These are phyloP conservation scores for Gnatocerus cornutus DNA, from an alignment of 2,888 invertebrate genomes.

Conservation along the genomic window DNA sequence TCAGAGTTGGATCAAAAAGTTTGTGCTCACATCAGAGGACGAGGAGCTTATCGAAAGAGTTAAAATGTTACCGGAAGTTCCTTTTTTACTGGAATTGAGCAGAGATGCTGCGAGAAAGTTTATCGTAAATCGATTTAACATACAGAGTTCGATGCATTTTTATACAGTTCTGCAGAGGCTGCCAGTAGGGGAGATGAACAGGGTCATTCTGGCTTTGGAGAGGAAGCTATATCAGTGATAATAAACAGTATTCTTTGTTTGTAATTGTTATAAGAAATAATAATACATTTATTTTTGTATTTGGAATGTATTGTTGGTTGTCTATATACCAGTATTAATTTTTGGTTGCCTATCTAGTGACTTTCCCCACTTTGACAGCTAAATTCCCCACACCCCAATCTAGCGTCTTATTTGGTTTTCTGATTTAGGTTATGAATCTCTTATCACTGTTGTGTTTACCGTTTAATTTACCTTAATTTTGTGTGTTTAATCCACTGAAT, in stretches of 20 bases:
- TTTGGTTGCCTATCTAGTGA: too few relatives aligned
- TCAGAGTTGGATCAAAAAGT: conserved; percentile 1
- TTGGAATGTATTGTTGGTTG: too few relatives aligned
- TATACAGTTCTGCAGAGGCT: conserved; percentile 6
- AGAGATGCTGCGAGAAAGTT: conserved; percentile 18
- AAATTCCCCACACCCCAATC: not conserved
- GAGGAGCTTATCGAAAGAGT: not conserved
- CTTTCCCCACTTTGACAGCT: not conserved
- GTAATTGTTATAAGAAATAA: too few relatives aligned
- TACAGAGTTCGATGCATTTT: conserved; percentile 5
- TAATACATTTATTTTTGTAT: too few relatives aligned
- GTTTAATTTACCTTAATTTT: conserved; percentile 1
- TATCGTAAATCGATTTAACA: conserved; percentile 2
- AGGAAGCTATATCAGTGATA: conserved; percentile 19
- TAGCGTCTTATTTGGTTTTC: conserved; percentile 18
- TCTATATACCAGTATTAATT: too few relatives aligned
- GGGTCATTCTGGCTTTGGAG: conserved; percentile 14
- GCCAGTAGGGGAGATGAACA: conserved; percentile 15
- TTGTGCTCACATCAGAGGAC: not conserved
- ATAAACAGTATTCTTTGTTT: too few relatives aligned
- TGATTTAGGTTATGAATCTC: conserved; percentile 23
- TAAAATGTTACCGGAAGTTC: conserved; percentile 13
- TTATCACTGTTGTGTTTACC: conserved; percentile 19
- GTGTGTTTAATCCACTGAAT: not conserved
- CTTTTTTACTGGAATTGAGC: conserved; percentile 16